These are phyloP conservation scores for Lithophane semibrunnea DNA, from an alignment of 2,888 invertebrate genomes.

Conservation along the genomic window DNA sequence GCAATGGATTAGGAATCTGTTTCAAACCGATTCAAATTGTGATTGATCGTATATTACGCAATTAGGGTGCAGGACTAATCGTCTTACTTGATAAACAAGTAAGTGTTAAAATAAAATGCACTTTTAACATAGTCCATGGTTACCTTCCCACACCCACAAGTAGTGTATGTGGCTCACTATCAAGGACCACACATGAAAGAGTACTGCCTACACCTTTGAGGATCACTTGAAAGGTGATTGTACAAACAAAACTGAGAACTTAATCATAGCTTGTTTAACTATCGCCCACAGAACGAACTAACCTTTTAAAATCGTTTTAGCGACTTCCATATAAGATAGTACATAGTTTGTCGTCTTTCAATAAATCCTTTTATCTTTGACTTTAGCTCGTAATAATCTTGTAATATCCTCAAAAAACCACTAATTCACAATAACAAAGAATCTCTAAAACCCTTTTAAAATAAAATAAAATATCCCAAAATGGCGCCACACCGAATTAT, in stretches of 20 bases:
- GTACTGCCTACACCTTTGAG: background rate
- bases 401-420: slow-evolving; percentile 67
- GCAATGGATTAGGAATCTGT: no score
- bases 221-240: slow-evolving; percentile 31
- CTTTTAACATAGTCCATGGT: background rate
- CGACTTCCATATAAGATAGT: slow-evolving; percentile 35
- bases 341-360: slow-evolving; percentile 12
- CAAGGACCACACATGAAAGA: slow-evolving; percentile 28
- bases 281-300: slow-evolving; percentile 39
- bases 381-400: slow-evolving; percentile 55
- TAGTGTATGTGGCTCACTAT: background rate
- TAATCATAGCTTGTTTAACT: slow-evolving; percentile 40
- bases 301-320: slow-evolving; percentile 47
- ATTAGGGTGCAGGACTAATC: background rate
- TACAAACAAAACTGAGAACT: slow-evolving; percentile 34
- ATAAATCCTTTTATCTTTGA: slow-evolving; percentile 39
- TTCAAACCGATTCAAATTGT: no score
- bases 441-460: slow-evolving; percentile 65
- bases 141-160: slow-evolving; percentile 32
- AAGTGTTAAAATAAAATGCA: background rate
- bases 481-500: slow-evolving; percentile 73
- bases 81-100: no score
- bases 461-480: slow-evolving; percentile 64
- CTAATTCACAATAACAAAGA: slow-evolving; percentile 58
- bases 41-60: no score